Base-by-base conservation (phyloP, 2,113 vertebrate species). In the Oreochromis tanganicae region DNA sequence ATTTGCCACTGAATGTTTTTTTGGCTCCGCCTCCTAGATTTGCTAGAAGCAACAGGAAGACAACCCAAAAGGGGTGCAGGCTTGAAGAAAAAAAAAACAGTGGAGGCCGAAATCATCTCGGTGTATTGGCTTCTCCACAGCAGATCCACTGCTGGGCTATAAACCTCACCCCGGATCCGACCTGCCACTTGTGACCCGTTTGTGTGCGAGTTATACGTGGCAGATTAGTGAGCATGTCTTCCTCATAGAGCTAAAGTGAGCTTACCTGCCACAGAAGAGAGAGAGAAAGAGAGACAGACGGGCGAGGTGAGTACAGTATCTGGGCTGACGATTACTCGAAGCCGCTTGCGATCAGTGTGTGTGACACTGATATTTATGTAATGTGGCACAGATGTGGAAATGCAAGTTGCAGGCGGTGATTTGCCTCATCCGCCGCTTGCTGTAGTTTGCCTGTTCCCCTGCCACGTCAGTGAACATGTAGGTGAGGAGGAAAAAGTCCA, bases 11-110 rank as follows among this genome's bases (percentile, higher is more conserved):
- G 50, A 12, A 66, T 36, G 27, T 66, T 4, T 29, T 52, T 56
- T 61, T 87, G 73, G 92, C 95, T 68, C 96, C 94, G 91, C 95
- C 95, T 59, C 83, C 48, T n/a, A 8, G 75, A 82, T 56, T 85
- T 75, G 86, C 86, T 63, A 84, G 89, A 88, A 89, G 93, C 92
- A 93, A 95, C 95, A 96, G 95, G 96, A 96, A 96, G 95, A 93
- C 87, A 91, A 88, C 79, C 92, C 88, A 48, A 90, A 93, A 92
- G 92, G 87, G 90, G 83, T 78, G 84, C 81, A 86, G 85, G 81
- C 92, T 86, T 86, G 81, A 89, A 80, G 82, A 32, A 50, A 7
- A 73, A 73, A 80, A 80, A 14, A 36, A 79, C 84, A 81, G 81
- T 41, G 82, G 87, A 92, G 90, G 85, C 88, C 86, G 29, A 85